Evolutionary conservation across 2,888 invertebrate genomes (phyloP).

Genomic region (Megalurothrips usitatus): DNA sequence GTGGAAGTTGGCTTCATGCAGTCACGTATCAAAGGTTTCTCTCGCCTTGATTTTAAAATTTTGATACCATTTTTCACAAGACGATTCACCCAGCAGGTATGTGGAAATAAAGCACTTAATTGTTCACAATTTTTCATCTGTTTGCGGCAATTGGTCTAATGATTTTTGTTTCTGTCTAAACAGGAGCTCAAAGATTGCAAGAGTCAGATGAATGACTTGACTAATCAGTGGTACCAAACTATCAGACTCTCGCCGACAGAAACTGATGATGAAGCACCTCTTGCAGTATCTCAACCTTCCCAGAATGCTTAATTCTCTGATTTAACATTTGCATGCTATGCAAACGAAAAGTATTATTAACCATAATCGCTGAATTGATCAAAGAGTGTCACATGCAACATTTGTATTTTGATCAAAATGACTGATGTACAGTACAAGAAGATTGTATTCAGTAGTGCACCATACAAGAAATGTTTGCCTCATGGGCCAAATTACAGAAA

Average conservation of each 20-base stretch:
- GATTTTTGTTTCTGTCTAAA: slow-evolving; percentile 35
- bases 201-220: slow-evolving; percentile 92
- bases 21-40: slow-evolving; percentile 78
- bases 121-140: neutral
- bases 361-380: too few species aligned
- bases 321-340: too few species aligned
- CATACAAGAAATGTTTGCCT: too few species aligned
- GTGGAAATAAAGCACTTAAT: slow-evolving; percentile 31
- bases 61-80: slow-evolving; percentile 95
- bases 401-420: too few species aligned
- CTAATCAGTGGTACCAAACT: slow-evolving; percentile 96
- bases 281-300: neutral
- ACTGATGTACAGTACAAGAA: too few species aligned
- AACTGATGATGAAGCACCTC: slow-evolving; percentile 66
- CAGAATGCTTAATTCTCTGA: neutral
- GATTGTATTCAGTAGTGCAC: too few species aligned
- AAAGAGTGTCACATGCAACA: too few species aligned
- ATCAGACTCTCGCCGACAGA: slow-evolving; percentile 84
- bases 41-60: slow-evolving; percentile 86
- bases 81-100: slow-evolving; percentile 87
- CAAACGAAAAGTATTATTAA: too few species aligned
- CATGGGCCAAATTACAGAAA: too few species aligned
- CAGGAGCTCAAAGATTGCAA: slow-evolving; percentile 92
- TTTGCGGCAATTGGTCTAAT: slow-evolving; percentile 22
- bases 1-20: slow-evolving; percentile 83